Evolutionary conservation across 53 echinoderm and acorn worm genomes (phyloP).

Genomic region (Astropecten irregularis): DNA sequence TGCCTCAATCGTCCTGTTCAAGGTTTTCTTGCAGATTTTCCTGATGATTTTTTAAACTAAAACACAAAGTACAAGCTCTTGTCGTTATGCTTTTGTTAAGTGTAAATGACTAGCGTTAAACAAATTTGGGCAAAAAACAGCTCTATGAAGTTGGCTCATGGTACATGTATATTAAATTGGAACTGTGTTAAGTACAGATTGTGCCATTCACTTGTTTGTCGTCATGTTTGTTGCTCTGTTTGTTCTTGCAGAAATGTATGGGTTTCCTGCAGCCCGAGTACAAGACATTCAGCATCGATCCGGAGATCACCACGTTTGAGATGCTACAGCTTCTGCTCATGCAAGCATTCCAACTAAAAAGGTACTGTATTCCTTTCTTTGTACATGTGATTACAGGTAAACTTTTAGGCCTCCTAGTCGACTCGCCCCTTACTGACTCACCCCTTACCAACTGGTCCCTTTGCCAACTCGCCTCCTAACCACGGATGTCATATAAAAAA

Average conservation of each 20-base stretch:
- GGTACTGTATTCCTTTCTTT: slow-evolving; percentile 42
- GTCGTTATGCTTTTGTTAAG: too few relatives aligned
- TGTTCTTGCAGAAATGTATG: slow-evolving; percentile 82
- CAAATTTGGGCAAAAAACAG: not conserved
- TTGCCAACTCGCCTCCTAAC: too few relatives aligned
- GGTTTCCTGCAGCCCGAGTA: slow-evolving; percentile 96
- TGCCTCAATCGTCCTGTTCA: too few relatives aligned
- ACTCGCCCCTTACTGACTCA: too few relatives aligned
- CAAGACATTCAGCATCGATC: slow-evolving; percentile 97
- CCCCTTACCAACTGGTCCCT: too few relatives aligned
- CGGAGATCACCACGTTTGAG: slow-evolving; percentile 97
- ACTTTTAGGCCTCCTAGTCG: too few relatives aligned
- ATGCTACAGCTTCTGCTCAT: slow-evolving; percentile 91
- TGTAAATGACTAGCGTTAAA: too few relatives aligned
- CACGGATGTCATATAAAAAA: too few relatives aligned
- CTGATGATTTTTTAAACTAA: too few relatives aligned
- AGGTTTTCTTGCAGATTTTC: too few relatives aligned
- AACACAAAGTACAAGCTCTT: too few relatives aligned
- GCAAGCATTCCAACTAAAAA: slow-evolving; percentile 97
- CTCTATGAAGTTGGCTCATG: too few relatives aligned
- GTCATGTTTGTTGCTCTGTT: not conserved
- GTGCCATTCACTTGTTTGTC: not conserved
- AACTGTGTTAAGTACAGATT: not conserved
- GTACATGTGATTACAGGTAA: not conserved
- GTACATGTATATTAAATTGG: not conserved